These are phyloP conservation scores for Drosophila buzzatii DNA, from an alignment of 2,888 invertebrate genomes.

Conservation along the genomic window DNA sequence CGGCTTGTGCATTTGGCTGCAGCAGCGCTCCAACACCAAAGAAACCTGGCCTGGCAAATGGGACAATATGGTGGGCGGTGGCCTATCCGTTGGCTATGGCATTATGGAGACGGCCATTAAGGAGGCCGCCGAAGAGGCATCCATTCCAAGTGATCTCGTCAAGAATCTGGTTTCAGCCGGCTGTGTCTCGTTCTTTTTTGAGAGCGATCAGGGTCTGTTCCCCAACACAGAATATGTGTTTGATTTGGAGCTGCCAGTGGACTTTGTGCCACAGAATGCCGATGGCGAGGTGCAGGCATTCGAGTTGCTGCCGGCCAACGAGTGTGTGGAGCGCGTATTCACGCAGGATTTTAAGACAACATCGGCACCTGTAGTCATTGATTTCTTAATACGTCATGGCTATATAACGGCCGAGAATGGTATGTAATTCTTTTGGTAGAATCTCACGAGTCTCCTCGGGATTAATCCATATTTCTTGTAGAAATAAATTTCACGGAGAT, in stretches of 20 bases:
- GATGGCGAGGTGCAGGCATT: constrained; percentile 98
- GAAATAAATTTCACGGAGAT: constrained; percentile 94
- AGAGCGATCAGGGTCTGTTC: constrained; percentile 96
- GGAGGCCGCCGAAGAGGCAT: constrained; percentile 97
- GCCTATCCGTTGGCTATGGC: constrained; percentile 94
- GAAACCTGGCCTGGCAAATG: constrained; percentile 98
- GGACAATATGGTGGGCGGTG: constrained; percentile 98
- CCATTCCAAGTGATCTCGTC: constrained; percentile 92
- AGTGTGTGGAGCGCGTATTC: constrained; percentile 92
- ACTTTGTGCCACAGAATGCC: constrained; percentile 95
- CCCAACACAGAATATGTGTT: constrained; percentile 98
- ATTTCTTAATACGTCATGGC: constrained; percentile 96
- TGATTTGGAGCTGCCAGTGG: constrained; percentile 95
- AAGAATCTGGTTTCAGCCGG: constrained; percentile 86
- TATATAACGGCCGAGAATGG: constrained; percentile 95
- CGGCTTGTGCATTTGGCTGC: constrained; percentile 95
- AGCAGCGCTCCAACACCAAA: constrained; percentile 95
- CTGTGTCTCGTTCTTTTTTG: constrained; percentile 90
- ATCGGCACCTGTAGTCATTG: constrained; percentile 95
- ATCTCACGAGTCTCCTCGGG: not conserved
- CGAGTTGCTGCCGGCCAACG: constrained; percentile 92
- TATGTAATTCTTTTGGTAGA: constrained; percentile 73
- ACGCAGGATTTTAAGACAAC: constrained; percentile 96
- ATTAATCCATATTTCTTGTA: constrained; percentile 85
- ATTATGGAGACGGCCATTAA: constrained; percentile 96